These are phyloP conservation scores for Dendrolimus kikuchii DNA, from an alignment of 1,140 invertebrate genomes.

Conservation along the genomic window DNA sequence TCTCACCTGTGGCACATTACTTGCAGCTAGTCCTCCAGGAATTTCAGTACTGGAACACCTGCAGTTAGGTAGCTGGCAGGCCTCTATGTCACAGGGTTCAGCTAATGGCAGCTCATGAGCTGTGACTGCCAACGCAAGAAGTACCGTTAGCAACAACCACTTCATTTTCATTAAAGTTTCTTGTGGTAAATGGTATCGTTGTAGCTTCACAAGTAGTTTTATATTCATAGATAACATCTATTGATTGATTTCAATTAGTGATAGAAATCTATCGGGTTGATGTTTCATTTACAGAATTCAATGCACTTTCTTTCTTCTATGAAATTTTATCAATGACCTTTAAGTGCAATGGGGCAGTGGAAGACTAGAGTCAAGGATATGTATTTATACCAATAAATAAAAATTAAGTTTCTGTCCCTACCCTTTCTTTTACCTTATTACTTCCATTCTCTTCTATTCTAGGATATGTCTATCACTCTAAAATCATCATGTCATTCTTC, in stretches of 20 bases:
- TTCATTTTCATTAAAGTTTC: neutral
- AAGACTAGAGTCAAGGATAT: no score
- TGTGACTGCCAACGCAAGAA: neutral
- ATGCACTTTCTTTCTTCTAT: no score
- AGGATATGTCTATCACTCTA: no score
- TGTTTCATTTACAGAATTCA: no score
- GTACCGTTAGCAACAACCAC: neutral
- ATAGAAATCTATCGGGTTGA: neutral
- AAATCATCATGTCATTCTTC: no score
- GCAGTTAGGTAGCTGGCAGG: constrained; percentile 52
- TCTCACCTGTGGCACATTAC: constrained; percentile 42
- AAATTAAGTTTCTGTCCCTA: no score
- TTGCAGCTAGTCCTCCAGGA: constrained; percentile 41
- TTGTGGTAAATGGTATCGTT: neutral
- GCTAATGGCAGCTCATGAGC: constrained; percentile 10
- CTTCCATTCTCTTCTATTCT: no score
- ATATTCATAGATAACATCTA: neutral
- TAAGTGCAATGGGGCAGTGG: no score
- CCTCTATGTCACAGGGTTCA: constrained; percentile 20
- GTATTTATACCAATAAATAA: no score
- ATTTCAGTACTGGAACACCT: constrained; percentile 54
- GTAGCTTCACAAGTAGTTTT: neutral
- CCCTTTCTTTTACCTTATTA: no score
- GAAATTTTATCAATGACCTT: no score
- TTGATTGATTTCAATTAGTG: neutral